Evolutionary conservation across 2,888 invertebrate species (phyloP).

Genomic region (Drosophila austrosaltans): DNA sequence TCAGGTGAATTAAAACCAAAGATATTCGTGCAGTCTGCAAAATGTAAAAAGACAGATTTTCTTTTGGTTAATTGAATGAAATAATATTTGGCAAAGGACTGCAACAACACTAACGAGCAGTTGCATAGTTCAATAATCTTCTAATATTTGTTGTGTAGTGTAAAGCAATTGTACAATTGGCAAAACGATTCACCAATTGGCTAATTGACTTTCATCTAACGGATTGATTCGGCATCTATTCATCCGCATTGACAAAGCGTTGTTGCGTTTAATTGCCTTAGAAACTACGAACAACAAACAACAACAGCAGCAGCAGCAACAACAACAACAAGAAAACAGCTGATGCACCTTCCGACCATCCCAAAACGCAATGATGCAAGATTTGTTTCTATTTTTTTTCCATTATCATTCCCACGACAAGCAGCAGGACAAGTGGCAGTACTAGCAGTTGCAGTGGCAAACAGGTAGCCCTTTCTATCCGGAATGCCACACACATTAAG

Average conservation of each 20-base stretch:
- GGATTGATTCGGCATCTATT: slow-evolving; percentile 54
- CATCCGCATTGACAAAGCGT: slow-evolving; percentile 73
- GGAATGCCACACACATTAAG: slow-evolving; percentile 61
- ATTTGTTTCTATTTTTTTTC: neutral
- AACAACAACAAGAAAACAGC: slow-evolving; percentile 28
- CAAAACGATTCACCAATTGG: slow-evolving; percentile 63
- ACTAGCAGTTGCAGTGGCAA: neutral
- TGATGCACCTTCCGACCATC: slow-evolving; percentile 17
- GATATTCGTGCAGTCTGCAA: neutral
- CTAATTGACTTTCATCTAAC: slow-evolving; percentile 58
- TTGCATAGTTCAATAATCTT: neutral
- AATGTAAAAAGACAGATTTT: neutral
- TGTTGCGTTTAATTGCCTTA: slow-evolving; percentile 26
- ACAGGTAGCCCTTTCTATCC: slow-evolving; percentile 54
- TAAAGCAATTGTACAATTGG: slow-evolving; percentile 52
- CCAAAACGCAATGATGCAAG: neutral
- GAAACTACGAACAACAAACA: slow-evolving; percentile 7
- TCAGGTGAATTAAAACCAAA: neutral
- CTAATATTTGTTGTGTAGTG: slow-evolving; percentile 43
- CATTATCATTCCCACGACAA: slow-evolving; percentile 69
- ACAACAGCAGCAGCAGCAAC: slow-evolving; percentile 11
- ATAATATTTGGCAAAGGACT: too few species aligned
- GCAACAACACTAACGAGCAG: too few species aligned
- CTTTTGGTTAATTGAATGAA: too few species aligned
- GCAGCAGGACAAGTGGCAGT: slow-evolving; percentile 5